A percentile compares a stretch with the other conserved stretches of the same genome.
phyloP scores from a whole-genome alignment of 2,888 invertebrate genomes.

The Andrena praecox region DNA sequence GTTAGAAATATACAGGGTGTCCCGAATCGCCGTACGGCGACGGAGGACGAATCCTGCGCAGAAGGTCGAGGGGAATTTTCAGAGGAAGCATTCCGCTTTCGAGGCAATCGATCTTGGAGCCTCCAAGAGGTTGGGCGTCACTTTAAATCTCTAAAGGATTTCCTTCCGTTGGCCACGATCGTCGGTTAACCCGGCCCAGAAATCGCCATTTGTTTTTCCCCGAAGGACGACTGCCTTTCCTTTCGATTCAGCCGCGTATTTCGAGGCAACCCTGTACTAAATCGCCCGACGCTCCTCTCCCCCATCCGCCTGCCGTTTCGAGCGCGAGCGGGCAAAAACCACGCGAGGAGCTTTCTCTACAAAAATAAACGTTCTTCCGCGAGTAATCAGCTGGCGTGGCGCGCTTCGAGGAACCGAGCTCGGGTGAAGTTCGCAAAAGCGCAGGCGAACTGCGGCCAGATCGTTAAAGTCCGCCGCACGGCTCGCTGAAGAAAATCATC shows the following conservation, averaged over 20 bases:
- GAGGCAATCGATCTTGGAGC: background rate
- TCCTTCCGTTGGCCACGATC: too few relatives aligned
- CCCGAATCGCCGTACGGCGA: background rate
- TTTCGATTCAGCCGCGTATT: background rate
- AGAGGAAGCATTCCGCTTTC: background rate
- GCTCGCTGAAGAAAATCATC: conserved; percentile 7
- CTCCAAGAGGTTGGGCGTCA: too few relatives aligned
- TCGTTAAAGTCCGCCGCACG: conserved; percentile 10
- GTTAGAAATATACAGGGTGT: conserved; percentile 15
- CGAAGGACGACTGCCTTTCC: background rate
- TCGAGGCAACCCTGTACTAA: conserved; percentile 10
- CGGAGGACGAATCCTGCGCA: too few relatives aligned
- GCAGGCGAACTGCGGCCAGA: background rate
- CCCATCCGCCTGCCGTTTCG: conserved; percentile 7
- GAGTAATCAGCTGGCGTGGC: background rate
- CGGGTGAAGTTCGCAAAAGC: conserved; percentile 9
- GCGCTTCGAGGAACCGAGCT: conserved; percentile 3
- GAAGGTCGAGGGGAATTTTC: too few relatives aligned
- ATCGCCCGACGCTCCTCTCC: conserved; percentile 1
- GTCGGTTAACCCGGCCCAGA: too few relatives aligned
- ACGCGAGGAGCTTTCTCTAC: conserved; percentile 41
- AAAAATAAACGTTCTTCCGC: conserved; percentile 44
- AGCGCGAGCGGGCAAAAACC: conserved; percentile 29
- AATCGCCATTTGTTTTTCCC: too few relatives aligned
- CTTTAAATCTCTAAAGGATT: too few relatives aligned